Evolutionary conservation across 2,797 vertebrate species (phyloP), one percentile per base, ranked within the genome.

Genomic region (Garrulus glandarius): DNA sequence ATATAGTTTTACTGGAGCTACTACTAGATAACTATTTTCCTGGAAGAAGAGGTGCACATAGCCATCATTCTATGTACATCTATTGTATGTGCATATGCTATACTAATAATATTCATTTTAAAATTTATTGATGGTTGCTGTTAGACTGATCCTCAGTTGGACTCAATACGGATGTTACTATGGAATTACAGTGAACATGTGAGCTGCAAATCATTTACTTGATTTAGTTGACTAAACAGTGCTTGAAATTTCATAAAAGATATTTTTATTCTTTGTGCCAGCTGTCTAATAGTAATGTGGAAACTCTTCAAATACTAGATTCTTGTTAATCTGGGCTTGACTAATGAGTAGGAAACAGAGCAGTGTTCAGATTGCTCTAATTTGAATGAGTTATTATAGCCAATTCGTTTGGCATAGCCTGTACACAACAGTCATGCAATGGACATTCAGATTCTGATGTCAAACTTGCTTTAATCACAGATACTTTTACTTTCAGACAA

Each of bases 171-270:
- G 30, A 59, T 80, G 75, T 74, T 91, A 24, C 37, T 30, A 10
- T 19, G n/a, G n/a, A 15, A 36, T 92, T 70, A 50, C 24, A 71
- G 43, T 10, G 53, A 88, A 26, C 20, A 41, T 26, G 49, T 72
- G 80, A 93, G 26, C 65, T 89, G 53, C 17, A 92, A 86, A 47
- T 68, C 5, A 44, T 84, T 86, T 90, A 74, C 63, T 95, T 94
- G 87, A 94, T 94, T 94, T 91, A 90, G 47, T 70, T 94, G 87
- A 88, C 53, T 88, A 94, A 97, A 95, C 64, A 83, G 50, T 49
- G 56, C 44, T 88, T 84, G 46, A 84, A 70, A 64, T 70, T 64
- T 92, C 68, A 63, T 49, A 24, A 72, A 82, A 84, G 56, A 36
- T 72, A 80, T 82, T 87, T 93, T 95, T 77, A 47, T 90, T 79